Evolutionary conservation across 2,113 vertebrate species (phyloP).

Genomic region (Limnothrissa miodon): DNA sequence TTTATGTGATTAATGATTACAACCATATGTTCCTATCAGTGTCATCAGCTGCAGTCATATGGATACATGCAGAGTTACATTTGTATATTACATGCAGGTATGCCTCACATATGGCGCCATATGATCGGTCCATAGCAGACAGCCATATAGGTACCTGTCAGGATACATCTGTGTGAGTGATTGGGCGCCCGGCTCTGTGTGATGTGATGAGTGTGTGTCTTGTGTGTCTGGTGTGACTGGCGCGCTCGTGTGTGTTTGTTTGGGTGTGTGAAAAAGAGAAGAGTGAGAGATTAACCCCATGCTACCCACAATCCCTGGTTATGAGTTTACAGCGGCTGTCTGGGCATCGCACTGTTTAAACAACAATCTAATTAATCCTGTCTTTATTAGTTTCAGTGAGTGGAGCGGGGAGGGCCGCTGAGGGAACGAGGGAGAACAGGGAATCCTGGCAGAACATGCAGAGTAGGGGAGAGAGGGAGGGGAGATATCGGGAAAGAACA

Average conservation of each 20-base stretch:
- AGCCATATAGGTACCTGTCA: conserved; percentile 29
- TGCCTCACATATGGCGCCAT: conserved; percentile 23
- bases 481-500: conserved; percentile 49
- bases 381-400: conserved; percentile 90
- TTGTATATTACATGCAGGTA: conserved; percentile 24
- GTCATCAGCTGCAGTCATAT: not conserved
- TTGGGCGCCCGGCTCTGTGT: not conserved
- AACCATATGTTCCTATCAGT: not conserved
- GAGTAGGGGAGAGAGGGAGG: conserved; percentile 40
- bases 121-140: conserved; percentile 6
- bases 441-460: conserved; percentile 76
- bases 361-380: conserved; percentile 92
- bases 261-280: conserved; percentile 72
- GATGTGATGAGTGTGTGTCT: conserved; percentile 32
- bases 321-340: conserved; percentile 91
- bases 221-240: conserved; percentile 30
- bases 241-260: conserved; percentile 56
- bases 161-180: conserved; percentile 40
- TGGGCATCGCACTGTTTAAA: conserved; percentile 86
- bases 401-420: conserved; percentile 63
- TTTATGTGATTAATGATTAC: not conserved
- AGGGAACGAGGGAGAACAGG: conserved; percentile 70
- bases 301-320: conserved; percentile 87
- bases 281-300: conserved; percentile 85
- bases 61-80: conserved; percentile 26